Conservation (phyloP, 2,113 vertebrate genomes). For the Ptilonorhynchus violaceus region DNA sequence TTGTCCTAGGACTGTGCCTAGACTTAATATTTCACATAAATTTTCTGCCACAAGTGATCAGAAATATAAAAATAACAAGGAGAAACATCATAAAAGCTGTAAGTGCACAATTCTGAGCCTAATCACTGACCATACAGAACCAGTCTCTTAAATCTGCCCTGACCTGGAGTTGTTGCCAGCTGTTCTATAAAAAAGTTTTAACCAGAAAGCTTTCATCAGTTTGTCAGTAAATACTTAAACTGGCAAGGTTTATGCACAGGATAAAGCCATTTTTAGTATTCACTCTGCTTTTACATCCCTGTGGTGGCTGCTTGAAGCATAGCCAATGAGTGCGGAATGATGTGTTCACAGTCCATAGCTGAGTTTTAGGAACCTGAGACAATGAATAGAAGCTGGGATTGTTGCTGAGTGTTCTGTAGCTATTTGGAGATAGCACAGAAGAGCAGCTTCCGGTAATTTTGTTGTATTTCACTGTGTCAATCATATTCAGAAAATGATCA, state of each 20-base stretch:
- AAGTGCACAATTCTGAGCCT: neutral
- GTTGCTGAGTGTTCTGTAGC: neutral
- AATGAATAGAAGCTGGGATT: neutral
- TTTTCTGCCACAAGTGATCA: neutral
- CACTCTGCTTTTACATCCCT: neutral
- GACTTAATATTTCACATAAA: neutral
- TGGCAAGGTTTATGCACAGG: neutral
- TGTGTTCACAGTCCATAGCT: neutral
- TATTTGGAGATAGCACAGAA: neutral
- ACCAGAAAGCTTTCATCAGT: neutral
- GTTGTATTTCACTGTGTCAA: neutral
- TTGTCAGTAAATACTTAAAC: neutral
- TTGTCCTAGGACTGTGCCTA: neutral
- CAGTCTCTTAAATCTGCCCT: neutral
- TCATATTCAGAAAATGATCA: neutral
- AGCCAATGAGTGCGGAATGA: rapidly evolving
- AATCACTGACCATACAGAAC: neutral
- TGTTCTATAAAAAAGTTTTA: neutral
- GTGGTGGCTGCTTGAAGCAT: neutral
- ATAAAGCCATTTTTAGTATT: neutral
- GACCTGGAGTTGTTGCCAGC: neutral
- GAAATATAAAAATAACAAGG: neutral
- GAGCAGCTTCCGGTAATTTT: neutral
- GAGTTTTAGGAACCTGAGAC: neutral
- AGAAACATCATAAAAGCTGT: neutral